These are phyloP conservation scores for Hafferia zeledoni DNA, from an alignment of 2,797 vertebrate species.

Conservation along the genomic window DNA sequence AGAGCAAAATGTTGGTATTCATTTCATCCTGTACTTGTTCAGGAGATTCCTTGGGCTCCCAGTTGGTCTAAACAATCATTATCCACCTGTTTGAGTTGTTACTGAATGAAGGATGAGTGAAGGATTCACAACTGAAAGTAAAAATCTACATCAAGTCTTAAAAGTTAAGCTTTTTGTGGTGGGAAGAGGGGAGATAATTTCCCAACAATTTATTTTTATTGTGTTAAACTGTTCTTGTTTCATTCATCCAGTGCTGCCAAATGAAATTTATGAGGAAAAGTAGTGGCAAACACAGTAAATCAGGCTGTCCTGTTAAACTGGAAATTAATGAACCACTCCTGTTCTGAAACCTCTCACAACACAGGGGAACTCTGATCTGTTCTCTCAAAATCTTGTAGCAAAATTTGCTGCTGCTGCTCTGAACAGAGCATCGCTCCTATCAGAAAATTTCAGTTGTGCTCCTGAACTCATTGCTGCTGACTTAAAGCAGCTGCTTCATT, in stretches of 20 bases:
- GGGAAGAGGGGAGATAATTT: background rate
- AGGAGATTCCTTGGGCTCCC: background rate
- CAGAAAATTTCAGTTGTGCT: background rate
- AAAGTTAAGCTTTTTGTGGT: background rate
- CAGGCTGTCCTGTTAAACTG: background rate
- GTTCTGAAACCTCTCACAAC: background rate
- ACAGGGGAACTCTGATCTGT: background rate
- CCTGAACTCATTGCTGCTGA: background rate
- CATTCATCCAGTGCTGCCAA: background rate
- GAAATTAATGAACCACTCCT: background rate
- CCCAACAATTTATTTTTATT: background rate
- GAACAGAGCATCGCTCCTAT: background rate
- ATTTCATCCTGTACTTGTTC: background rate
- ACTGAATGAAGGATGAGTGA: background rate
- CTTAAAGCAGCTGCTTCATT: background rate
- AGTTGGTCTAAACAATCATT: background rate
- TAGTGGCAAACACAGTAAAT: background rate
- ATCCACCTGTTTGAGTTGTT: background rate
- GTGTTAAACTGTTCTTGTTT: background rate
- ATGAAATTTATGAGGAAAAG: slow-evolving; percentile 24
- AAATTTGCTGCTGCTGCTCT: background rate
- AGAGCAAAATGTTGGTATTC: background rate
- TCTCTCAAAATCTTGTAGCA: background rate
- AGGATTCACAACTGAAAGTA: background rate
- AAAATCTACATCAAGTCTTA: slow-evolving; percentile 23